Evolutionary conservation across 2,113 vertebrate genomes (phyloP), one percentile per base, ranked within the genome.

Genomic region (Nanorana parkeri): DNA sequence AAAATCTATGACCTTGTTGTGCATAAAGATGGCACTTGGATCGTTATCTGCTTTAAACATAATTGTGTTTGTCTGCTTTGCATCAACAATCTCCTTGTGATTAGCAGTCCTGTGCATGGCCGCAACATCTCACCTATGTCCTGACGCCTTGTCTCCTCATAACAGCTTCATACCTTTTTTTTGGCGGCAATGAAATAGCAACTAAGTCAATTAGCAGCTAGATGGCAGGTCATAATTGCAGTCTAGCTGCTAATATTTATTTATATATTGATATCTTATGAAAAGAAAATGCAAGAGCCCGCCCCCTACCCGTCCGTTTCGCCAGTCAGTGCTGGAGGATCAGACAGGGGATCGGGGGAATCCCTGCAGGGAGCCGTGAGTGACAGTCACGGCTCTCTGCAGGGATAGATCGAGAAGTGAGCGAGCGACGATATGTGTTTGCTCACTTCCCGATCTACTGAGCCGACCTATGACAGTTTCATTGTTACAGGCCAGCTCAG

Each of bases 181-280:
- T 4, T 68, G 54, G 65, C 60, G 28, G 66, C 77, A 68, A 79
- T 68, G 54, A 58, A 68, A 79, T 79, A 65, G 77, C 60, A 68
- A 66, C 77, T 41, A 68, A 79, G 77, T 68, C 76, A 79, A 79
- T 79, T 79, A 68, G 58, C 77, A 79, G 77, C 56, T 79, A 19
- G 28, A 79, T 68, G 54, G 36, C 65, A 79, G 65, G 77, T 58
- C 77, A 60, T 68, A 68, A 68, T 58, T 68, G 54, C 77, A 17
- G n/a, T 76, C 20, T 32, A 58, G 26, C 32, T 78, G 26, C 51
- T 78, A 26, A 66, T 52, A 67, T 28, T n/a, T 67, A 29, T 78
- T 78, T 65, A 78, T 66, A 36, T 58, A 26, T 56, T 54, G 56
- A 36, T 36, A 36, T 52, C 20, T 77, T 64, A 28, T 69, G 17